These are phyloP conservation scores for Babylonia areolata DNA, from an alignment of 1,140 invertebrate genomes.

Conservation along the genomic window DNA sequence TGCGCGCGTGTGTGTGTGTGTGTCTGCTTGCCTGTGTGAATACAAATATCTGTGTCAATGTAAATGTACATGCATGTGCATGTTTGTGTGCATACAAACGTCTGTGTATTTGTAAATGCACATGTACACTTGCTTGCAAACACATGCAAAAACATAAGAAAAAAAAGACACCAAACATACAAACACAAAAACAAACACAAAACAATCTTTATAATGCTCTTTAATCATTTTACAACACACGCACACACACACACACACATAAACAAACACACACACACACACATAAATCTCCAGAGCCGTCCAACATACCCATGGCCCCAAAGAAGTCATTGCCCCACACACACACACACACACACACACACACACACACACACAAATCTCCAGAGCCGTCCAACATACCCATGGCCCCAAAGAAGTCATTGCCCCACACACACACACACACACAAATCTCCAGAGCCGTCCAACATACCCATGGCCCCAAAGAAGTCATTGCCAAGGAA, in stretches of 20 bases:
- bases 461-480: slow-evolving; percentile 81
- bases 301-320: slow-evolving; percentile 81
- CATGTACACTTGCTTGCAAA: no score
- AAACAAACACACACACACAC: not conserved
- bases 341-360: no score
- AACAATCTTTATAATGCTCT: no score
- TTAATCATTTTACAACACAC: no score
- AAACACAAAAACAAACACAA: not conserved
- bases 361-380: not conserved
- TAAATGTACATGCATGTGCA: not conserved
- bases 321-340: slow-evolving; percentile 94
- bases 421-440: not conserved
- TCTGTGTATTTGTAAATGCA: not conserved
- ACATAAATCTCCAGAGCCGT: not conserved
- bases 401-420: slow-evolving; percentile 92
- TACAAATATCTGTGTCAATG: not conserved
- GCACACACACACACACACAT: no score
- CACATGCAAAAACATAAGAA: no score
- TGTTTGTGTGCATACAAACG: not conserved
- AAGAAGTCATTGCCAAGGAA: slow-evolving; percentile 99
- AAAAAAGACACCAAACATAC: no score
- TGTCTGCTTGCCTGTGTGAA: not conserved
- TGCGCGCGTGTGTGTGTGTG: not conserved
- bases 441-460: not conserved
- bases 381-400: slow-evolving; percentile 70